A percentile compares a stretch with the other conserved stretches of the same genome.
Evolutionary conservation across 2,113 vertebrate genomes (phyloP).

Genomic region (Hepsetus odoe): DNA sequence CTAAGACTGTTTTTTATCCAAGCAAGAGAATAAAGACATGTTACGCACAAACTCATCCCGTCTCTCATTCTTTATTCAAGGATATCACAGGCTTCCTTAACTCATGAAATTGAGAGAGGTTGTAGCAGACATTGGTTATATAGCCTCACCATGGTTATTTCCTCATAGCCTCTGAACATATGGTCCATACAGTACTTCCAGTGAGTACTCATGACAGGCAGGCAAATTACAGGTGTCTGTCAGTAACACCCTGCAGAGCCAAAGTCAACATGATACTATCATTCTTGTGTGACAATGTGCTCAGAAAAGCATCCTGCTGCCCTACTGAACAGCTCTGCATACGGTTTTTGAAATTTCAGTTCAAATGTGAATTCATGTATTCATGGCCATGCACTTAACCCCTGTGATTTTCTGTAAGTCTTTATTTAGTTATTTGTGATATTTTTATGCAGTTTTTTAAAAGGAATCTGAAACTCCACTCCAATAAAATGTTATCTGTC

Average conservation of each 20-base stretch:
- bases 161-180: not conserved
- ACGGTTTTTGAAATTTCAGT: not conserved
- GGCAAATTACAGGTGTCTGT: constrained; percentile 51
- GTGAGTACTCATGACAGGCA: constrained; percentile 10
- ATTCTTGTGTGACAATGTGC: too few relatives aligned
- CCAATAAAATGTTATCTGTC: not conserved
- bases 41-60: not conserved
- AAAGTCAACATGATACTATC: constrained; percentile 9
- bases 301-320: constrained; percentile 33
- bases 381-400: too few relatives aligned
- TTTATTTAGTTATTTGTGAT: too few relatives aligned
- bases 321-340: not conserved
- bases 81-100: not conserved
- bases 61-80: not conserved
- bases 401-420: too few relatives aligned
- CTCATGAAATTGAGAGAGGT: not conserved
- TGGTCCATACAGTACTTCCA: constrained; percentile 1
- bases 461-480: too few relatives aligned
- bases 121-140: constrained; percentile 5
- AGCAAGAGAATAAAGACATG: not conserved
- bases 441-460: too few relatives aligned
- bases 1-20: not conserved
- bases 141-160: not conserved
- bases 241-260: constrained; percentile 22
- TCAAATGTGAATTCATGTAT: too few relatives aligned